Evolutionary conservation across 1,140 invertebrate species (phyloP).

Genomic region (Neodiprion pinetum): DNA sequence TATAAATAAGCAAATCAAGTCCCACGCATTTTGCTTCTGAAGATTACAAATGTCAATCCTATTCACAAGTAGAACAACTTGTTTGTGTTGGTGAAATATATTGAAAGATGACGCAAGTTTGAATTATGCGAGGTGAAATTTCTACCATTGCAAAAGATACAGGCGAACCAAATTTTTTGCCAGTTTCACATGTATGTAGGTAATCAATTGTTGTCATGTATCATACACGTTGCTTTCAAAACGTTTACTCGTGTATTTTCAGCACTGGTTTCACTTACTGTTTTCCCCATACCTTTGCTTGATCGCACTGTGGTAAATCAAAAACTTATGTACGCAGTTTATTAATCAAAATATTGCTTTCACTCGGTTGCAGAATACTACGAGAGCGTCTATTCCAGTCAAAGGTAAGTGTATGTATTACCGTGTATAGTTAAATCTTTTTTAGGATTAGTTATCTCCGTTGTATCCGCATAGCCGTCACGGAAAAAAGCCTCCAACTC

Average conservation of each 20-base stretch:
- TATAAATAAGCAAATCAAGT: too few species aligned
- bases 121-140: too few species aligned
- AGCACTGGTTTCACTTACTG: slow-evolving; percentile 19
- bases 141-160: not conserved
- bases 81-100: too few species aligned
- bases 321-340: not conserved
- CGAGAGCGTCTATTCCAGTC: slow-evolving; percentile 57
- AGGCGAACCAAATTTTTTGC: not conserved
- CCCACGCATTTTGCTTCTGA: too few species aligned
- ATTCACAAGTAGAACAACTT: too few species aligned
- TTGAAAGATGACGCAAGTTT: too few species aligned
- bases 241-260: slow-evolving; percentile 23
- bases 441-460: not conserved
- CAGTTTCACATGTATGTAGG: too few species aligned
- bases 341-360: slow-evolving; percentile 25
- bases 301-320: slow-evolving; percentile 9
- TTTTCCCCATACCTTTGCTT: slow-evolving; percentile 16
- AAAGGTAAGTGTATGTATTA: slow-evolving; percentile 49
- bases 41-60: too few species aligned
- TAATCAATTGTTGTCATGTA: slow-evolving; percentile 21
- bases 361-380: slow-evolving; percentile 56
- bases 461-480: too few species aligned
- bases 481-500: too few species aligned
- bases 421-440: not conserved
- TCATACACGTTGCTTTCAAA: slow-evolving; percentile 28